Evolutionary conservation across 2,888 invertebrate genomes (phyloP), one percentile per base, ranked within the genome.

Genomic region (Leuctra nigra): DNA sequence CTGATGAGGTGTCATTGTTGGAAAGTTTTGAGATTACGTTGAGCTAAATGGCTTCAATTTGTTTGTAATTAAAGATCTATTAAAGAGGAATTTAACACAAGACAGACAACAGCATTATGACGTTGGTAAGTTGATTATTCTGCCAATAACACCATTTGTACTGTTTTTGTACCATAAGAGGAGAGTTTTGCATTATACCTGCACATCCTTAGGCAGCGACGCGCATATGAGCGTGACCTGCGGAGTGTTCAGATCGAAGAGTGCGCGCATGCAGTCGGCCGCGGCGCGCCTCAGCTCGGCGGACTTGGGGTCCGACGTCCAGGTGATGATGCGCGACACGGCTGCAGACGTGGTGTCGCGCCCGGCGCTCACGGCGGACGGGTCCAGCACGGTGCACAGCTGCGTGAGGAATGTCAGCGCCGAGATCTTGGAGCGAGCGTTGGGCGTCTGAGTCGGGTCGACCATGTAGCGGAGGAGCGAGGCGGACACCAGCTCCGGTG

Each of bases 391-490:
- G 7, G 64, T 83, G 1, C 85, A 83, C 33, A 91, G 73, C 63
- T 77, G 75, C 4, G 76, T 73, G 46, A 81, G 68, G 72, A 87
- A 90, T 22, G 84, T 82, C 38, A 91, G 73, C 24, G 86, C 86
- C 3, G 88, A 85, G 56, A 83, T 79, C 69, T 88, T 88, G 11
- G 11, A 6, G 7, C 11, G 6, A 11, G 29, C 29, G 64, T 91
- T 94, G 1, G 95, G 96, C 0, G 94, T 94, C 67, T 96, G 93
- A 2, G 94, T 91, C 18, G 90, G 86, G 73, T 97, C 96, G 59
- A 89, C 86, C 54, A 97, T 75, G 74, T 95, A 95, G 71, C 79
- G 75, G 66, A 80, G 75, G 22, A 83, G 73, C 41, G 77, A 77
- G 58, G 75, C 75, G 64, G 84, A 74, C 65, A 83, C 78, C 53